Percentiles rank a stretch among this genome's conserved stretches.
phyloP scores from a whole-genome alignment of 2,888 invertebrate species.

The Agrypnus murinus region DNA sequence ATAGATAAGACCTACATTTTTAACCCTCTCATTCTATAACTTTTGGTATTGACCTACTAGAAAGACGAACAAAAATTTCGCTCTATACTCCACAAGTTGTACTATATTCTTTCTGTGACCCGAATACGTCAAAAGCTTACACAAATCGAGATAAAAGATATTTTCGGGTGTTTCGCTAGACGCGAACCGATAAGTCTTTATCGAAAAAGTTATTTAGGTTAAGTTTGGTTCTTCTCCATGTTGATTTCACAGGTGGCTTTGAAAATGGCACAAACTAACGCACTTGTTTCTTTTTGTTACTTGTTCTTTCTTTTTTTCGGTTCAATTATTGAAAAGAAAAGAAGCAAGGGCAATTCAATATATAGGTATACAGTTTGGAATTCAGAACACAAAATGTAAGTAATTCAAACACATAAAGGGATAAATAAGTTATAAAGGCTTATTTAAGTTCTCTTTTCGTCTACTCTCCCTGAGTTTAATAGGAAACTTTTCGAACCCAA shows the following conservation, averaged over 20 bases:
- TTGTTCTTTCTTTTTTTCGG: conserved; percentile 6
- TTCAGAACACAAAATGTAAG: conserved; percentile 31
- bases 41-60: conserved; percentile 18
- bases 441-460: conserved; percentile 30
- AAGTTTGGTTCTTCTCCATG: conserved; percentile 6
- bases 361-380: background rate
- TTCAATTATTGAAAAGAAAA: background rate
- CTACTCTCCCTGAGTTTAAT: conserved; percentile 27
- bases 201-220: conserved; percentile 27
- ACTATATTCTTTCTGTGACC: conserved; percentile 33
- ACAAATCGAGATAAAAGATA: conserved; percentile 36
- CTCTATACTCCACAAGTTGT: conserved; percentile 39
- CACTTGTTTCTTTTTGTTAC: background rate
- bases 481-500: conserved; percentile 37
- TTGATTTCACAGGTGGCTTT: conserved; percentile 11
- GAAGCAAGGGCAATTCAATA: no score
- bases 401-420: conserved; percentile 25
- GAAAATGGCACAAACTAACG: conserved; percentile 11
- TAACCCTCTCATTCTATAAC: conserved; percentile 4
- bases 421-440: conserved; percentile 38
- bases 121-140: conserved; percentile 33
- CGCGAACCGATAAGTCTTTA: conserved; percentile 34
- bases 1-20: background rate
- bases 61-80: background rate
- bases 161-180: conserved; percentile 27